Conservation (phyloP, 2,888 invertebrate genomes). For the Protonemura montana region DNA sequence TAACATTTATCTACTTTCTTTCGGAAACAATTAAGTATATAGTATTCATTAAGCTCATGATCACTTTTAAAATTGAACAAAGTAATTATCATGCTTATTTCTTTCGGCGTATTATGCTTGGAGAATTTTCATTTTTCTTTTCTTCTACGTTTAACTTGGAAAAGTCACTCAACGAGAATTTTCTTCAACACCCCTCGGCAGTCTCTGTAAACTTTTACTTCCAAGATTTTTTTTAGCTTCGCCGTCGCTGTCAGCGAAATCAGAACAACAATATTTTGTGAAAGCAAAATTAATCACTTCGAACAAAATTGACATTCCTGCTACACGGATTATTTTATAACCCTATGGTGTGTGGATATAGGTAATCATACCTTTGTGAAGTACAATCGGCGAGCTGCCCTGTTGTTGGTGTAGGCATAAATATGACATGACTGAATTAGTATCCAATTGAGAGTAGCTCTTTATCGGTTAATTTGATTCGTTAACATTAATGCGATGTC, state of each 20-base stretch:
- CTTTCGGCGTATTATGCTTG: not conserved
- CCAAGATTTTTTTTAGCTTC: not conserved
- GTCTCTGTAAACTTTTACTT: not conserved
- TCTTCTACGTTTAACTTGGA: not conserved
- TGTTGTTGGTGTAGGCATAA: not conserved
- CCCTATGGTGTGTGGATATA: not conserved
- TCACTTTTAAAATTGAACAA: not conserved
- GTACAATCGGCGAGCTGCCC: not conserved
- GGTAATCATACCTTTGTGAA: not conserved
- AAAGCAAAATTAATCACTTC: not conserved
- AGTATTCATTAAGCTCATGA: no score
- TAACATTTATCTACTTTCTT: no score
- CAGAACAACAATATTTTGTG: not conserved
- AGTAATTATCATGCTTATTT: not conserved
- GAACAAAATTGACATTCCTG: not conserved
- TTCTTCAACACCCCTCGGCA: not conserved
- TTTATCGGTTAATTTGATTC: not conserved
- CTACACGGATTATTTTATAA: not conserved
- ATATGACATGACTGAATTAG: conserved; percentile 2
- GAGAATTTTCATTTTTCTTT: not conserved
- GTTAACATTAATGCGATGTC: not conserved
- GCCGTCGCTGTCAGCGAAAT: not conserved
- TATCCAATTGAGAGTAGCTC: not conserved
- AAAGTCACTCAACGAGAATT: not conserved
- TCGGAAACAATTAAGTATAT: no score